Base-by-base conservation (phyloP, 2,888 invertebrate species). In the Drosophila birchii region DNA sequence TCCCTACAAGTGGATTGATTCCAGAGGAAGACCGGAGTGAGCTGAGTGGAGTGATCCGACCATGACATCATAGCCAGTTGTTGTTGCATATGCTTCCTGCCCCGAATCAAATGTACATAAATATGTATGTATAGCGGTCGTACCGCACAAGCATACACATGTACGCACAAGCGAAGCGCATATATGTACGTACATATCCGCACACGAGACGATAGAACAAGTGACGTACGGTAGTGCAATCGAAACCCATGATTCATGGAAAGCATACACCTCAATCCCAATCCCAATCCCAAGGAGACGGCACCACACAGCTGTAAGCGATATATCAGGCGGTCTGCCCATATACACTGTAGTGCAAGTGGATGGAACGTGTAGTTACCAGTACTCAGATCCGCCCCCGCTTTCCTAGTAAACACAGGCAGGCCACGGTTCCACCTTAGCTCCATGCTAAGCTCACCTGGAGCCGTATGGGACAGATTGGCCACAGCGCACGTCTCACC, bases 181-280 rank as follows among this genome's bases (percentile, higher is more conserved):
- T 34, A 51, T 51, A 20, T 51, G 66, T 68, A 72, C 67, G 67
- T 66, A 66, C 76, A 68, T 36, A 34, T 36, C 34, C 51, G 34
- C 51, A 53, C 69, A 78, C 74, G 32, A 63, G 34, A 47, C 59
- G 71, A 82, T 80, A 78, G 82, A 78, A 78, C 85, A 79, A 80
- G 78, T 76, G 64, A 78, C 74, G 60, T 67, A 63, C 83, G 55
- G 55, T 83, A 68, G 66, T 87, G 73, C 87, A 85, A 79, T 85
- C 83, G 80, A 79, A 83, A 79, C 79, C 77, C 75, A 77, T 85
- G 88, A 85, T 75, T 85, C 85, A 88, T 81, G 76, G 77, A 86
- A 79, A 86, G 81, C 80, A 77, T 78, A 81, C 81, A 84, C 84
- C 87, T 80, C 78, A 76, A 78, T 70, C 84, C 49, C 49, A 53